Base-by-base conservation (phyloP, 2,888 invertebrate genomes). In the Plebejus anna region DNA sequence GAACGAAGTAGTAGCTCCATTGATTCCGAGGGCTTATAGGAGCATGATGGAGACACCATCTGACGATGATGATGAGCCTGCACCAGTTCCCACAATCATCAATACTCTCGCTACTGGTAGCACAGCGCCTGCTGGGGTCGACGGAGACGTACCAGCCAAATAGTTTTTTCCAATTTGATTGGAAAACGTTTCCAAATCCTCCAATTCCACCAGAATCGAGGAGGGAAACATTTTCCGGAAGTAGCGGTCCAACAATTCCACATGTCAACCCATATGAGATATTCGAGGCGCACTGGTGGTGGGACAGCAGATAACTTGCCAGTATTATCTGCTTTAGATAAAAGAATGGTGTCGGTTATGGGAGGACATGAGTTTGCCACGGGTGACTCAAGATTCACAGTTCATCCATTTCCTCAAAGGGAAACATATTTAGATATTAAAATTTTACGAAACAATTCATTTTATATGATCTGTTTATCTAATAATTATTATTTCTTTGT, bases 331-430 rank as follows among this genome's bases (percentile, higher is more conserved):
- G 57, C 47, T 13, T 16, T 76, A 2, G 76, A 76, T 16, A 36
- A 72, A 13, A 59, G 76, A 4, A 36, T 76, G 7, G 61, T 76
- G 36, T 73, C 72, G 13, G 61, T 76, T 4, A 61, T 73, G 73
- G 59, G 73, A 11, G 47, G 73, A 4, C 66, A n/a, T 2, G 66
- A 66, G 13, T 73, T 76, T 73, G 72, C 76, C 7, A 47, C 42
- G n/a, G n/a, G n/a, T n/a, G n/a, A n/a, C n/a, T n/a, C n/a, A n/a
- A n/a, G n/a, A n/a, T n/a, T n/a, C n/a, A 61, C 47, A 13, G 57
- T 61, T 13, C 9, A 76, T 32, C 72, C 76, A 73, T 57, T 76
- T 57, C 76, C 13, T 75, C 4, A 75, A 75, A 32, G 70, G 70
- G 32, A 4, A 28, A 2, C 75, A 70, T 42, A 51, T 38, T 38